phyloP scores from a whole-genome alignment of 2,797 vertebrate species.

The Coregonus suidteri region DNA sequence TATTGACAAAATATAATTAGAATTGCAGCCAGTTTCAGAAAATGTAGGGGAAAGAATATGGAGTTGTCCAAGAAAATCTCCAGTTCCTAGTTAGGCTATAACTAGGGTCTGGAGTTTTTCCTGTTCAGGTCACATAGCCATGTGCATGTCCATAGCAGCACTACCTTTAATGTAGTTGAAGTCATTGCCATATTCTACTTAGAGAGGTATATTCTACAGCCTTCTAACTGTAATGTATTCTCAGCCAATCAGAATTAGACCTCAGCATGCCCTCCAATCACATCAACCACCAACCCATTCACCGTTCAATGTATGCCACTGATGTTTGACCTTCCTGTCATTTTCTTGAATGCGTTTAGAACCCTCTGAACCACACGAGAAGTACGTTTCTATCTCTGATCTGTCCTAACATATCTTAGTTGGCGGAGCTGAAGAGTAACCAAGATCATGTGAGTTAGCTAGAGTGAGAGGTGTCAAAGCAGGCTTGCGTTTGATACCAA shows the following conservation, averaged over 20 bases:
- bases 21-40: too few species aligned
- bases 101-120: too few species aligned
- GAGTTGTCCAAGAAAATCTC: background rate
- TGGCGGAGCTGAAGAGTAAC: background rate
- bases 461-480: background rate
- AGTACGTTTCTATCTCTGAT: conserved; percentile 28
- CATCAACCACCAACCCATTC: conserved; percentile 31
- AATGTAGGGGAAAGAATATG: background rate
- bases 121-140: too few species aligned
- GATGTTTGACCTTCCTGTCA: conserved; percentile 31
- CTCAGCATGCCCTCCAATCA: conserved; percentile 24
- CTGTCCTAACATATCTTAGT: conserved; percentile 10
- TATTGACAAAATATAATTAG: background rate
- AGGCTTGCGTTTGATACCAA: background rate
- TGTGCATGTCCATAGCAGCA: too few species aligned
- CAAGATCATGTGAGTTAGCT: background rate
- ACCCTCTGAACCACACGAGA: background rate
- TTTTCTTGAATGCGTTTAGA: conserved; percentile 51
- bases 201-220: background rate
- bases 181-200: too few species aligned
- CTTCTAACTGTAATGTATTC: background rate
- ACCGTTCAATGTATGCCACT: background rate
- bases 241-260: conserved; percentile 15
- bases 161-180: background rate
- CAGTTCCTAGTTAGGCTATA: too few species aligned